A percentile compares a stretch with the other conserved stretches of the same genome.
These are phyloP conservation scores for Calyptomena viridis DNA, from an alignment of 2,113 vertebrate species.

Conservation along the genomic window DNA sequence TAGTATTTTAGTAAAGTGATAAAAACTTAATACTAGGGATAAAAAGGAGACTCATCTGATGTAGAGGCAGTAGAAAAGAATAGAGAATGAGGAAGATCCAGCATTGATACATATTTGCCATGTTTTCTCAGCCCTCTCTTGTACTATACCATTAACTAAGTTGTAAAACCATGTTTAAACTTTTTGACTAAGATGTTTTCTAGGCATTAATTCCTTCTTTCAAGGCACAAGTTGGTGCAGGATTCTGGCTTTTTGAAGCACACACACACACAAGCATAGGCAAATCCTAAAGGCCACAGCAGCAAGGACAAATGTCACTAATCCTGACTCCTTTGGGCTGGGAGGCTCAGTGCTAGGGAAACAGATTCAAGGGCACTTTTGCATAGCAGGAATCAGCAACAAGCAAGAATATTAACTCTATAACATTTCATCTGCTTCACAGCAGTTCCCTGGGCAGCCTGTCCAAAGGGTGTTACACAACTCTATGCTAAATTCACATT, in stretches of 20 bases:
- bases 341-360: background rate
- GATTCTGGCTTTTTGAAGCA: background rate
- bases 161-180: background rate
- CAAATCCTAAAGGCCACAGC: background rate
- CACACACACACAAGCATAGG: background rate
- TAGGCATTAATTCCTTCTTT: background rate
- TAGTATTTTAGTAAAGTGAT: slow-evolving; percentile 67
- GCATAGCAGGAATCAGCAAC: background rate
- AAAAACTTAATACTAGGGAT: slow-evolving; percentile 59
- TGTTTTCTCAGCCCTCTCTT: slow-evolving; percentile 10
- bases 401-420: background rate
- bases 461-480: background rate
- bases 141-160: background rate
- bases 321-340: background rate
- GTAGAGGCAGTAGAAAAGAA: slow-evolving; percentile 7
- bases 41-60: slow-evolving; percentile 29
- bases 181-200: background rate
- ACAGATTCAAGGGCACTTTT: background rate
- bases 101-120: background rate
- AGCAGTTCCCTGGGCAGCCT: background rate
- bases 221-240: background rate
- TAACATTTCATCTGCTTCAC: background rate
- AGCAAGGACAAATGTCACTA: background rate
- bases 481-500: background rate
- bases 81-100: background rate